These are phyloP conservation scores for Rhodeus uyekii DNA, from an alignment of 2,797 vertebrate species.

Conservation along the genomic window DNA sequence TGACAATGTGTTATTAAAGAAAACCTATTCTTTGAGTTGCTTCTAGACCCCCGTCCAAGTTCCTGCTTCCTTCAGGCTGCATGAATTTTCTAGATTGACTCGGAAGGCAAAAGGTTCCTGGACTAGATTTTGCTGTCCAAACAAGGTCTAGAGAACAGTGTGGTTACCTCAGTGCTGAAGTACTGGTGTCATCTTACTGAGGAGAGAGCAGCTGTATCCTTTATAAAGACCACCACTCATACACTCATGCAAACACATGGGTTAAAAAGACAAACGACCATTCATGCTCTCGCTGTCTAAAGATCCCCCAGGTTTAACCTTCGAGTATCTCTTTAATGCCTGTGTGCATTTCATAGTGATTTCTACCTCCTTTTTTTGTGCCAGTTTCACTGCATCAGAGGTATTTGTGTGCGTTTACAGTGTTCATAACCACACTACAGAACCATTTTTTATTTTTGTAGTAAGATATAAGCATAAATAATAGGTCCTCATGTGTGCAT, in stretches of 20 bases:
- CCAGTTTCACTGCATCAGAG: background rate
- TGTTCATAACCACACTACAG: background rate
- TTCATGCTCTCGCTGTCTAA: conserved; percentile 2
- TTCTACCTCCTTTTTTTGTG: background rate
- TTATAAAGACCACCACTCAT: conserved; percentile 50
- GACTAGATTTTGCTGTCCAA: conserved; percentile 39
- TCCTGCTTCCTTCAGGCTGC: background rate
- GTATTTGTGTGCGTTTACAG: background rate
- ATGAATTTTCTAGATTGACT: background rate
- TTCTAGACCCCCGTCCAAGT: background rate
- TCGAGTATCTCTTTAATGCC: background rate
- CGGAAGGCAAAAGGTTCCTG: conserved; percentile 26
- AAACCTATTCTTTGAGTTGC: background rate
- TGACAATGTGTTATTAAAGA: background rate
- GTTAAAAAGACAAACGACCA: conserved; percentile 26
- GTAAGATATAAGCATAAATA: conserved; percentile 2
- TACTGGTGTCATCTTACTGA: conserved; percentile 59
- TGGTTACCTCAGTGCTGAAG: conserved; percentile 48
- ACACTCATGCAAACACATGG: conserved; percentile 21
- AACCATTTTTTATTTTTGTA: conserved; percentile 15
- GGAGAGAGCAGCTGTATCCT: conserved; percentile 35
- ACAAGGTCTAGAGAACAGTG: conserved; percentile 29
- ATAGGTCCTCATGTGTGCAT: background rate
- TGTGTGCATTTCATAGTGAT: background rate
- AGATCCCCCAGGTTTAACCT: background rate